These are phyloP conservation scores for Acanthopagrus latus DNA, from an alignment of 2,797 vertebrate species.

Conservation along the genomic window DNA sequence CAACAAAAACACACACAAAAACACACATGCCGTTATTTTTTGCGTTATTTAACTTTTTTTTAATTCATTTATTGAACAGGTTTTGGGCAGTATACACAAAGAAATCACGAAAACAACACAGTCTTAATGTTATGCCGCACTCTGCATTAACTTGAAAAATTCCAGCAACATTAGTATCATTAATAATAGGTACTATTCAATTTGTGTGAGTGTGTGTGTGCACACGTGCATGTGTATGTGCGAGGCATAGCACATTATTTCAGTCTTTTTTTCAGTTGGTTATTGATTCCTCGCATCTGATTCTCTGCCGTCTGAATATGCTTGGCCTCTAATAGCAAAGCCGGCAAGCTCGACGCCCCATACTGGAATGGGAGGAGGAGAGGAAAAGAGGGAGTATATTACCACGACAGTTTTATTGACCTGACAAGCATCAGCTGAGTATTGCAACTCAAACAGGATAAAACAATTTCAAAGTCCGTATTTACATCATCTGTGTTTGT, in stretches of 20 bases:
- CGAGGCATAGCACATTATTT: not conserved
- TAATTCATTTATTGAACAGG: not conserved
- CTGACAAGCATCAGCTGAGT: not conserved
- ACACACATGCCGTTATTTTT: not conserved
- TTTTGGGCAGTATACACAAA: not conserved
- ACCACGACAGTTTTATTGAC: not conserved
- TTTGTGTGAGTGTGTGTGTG: not conserved
- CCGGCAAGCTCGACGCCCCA: conserved; percentile 63
- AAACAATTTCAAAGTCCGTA: not conserved
- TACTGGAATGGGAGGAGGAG: conserved; percentile 59
- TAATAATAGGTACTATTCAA: not conserved
- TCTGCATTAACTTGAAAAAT: not conserved
- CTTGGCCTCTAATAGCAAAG: conserved; percentile 62
- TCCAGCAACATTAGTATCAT: too few relatives aligned
- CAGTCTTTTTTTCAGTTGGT: not conserved
- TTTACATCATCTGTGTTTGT: not conserved
- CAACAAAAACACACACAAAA: not conserved
- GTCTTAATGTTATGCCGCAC: not conserved
- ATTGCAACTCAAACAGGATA: not conserved
- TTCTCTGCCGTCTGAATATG: conserved; percentile 10
- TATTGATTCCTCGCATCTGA: conserved; percentile 23
- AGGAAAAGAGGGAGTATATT: not conserved
- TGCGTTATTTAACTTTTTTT: not conserved
- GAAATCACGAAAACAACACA: not conserved
- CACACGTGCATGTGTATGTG: not conserved